Base-by-base conservation (phyloP, 1,140 invertebrate species). In the Philotrypesis tridentata region DNA sequence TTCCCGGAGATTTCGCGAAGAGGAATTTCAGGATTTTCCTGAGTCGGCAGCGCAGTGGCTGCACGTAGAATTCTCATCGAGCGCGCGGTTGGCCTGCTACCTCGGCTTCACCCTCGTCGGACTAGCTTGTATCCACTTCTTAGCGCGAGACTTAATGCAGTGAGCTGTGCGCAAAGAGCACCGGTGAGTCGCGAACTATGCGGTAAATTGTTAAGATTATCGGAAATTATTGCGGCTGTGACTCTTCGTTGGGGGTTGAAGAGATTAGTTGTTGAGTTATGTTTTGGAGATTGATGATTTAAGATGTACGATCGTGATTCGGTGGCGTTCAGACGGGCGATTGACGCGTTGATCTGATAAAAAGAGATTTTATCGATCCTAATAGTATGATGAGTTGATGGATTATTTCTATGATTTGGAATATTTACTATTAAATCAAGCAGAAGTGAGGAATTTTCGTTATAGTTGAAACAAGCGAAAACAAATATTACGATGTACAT, bases 1-100 rank as follows among this genome's bases (percentile, higher is more conserved):
- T 6, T 17, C 21, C n/a, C 21, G 48, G 11, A 31, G 31, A 70
- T 37, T 70, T 25, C 29, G 29, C 31, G 67, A 37, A 9, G 31
- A 70, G 31, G 31, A 70, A 70, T 70, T 70, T 70, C 67, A 31
- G 67, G 67, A 70, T 70, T 70, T 70, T 31, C 48, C 21, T 55
- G 48, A 55, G 48, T 17, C 48, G 48, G 21, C 17, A 55, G 48
- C 48, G 27, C 31, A 29, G 27, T 11, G 63, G 25, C 23, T 65
- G n/a, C 67, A 70, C 67, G 67, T 70, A 70, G 21, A 70, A 33
- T 31, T 70, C 67, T 70, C 27, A 70, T 33, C 67, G 67, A 37
- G 23, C 63, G 23, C 27, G 48, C 21, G 48, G 63, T 65, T 27
- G n/a, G 2, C n/a, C n/a, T n/a, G 4, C 55, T 60, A 60, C 55